Base-by-base conservation (phyloP, 2,888 invertebrate species). In the Aricia artaxerxes region DNA sequence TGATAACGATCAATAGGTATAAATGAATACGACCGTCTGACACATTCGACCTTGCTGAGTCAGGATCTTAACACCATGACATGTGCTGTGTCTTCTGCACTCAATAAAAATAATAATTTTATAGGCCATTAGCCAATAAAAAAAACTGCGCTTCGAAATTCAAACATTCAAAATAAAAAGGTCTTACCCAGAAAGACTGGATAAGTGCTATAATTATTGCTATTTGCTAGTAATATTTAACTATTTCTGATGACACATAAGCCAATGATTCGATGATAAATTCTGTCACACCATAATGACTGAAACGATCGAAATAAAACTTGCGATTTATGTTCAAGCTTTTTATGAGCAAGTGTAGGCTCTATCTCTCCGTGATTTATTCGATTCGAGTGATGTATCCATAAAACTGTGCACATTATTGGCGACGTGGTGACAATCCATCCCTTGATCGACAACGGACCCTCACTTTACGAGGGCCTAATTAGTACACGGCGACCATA, bases 371-470 rank as follows among this genome's bases (percentile, higher is more conserved):
- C 9, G 69, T 69, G 75, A 75, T 75, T 75, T 75, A 44, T 75
- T 75, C 44, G 40, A n/a, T 75, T 75, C 40, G 75, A 75, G 44
- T 75, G 81, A 80, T 81, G 40, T 49, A 81, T 81, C 81, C 81
- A 79, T 57, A 61, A 80, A 76, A 75, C 60, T 61, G 77, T 61
- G 79, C 79, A 78, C 81, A 82, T 77, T 77, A 77, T 60, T 60
- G 77, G 57, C 24, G 77, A 53, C 57, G n/a, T 75, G 69, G 69
- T 69, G 31, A 84, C 88, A 85, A 90, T 92, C 89, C 90, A 86
- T 90, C 89, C 85, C 86, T 88, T 91, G 92, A 92, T 93, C 92
- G 93, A 92, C 91, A 91, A 87, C 85, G 84, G 87, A 86, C 88
- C 89, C 88, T 88, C 86, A 81, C 82, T 91, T 92, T 91, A 93